phyloP scores from a whole-genome alignment of 2,113 vertebrate genomes.

The Motacilla alba region DNA sequence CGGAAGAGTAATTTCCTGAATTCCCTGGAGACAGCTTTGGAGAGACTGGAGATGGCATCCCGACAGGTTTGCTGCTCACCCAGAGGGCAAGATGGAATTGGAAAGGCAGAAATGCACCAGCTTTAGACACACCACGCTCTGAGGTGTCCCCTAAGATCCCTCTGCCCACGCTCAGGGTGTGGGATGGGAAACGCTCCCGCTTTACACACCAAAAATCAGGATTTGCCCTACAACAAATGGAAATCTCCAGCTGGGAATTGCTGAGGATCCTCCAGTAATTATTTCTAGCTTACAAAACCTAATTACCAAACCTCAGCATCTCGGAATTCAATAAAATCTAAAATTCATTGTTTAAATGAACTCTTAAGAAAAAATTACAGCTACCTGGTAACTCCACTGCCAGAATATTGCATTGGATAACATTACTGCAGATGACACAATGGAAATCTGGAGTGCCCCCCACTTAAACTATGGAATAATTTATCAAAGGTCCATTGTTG shows the following conservation, averaged over 20 bases:
- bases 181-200: not conserved
- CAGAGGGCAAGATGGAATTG: not conserved
- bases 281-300: not conserved
- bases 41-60: constrained; percentile 97
- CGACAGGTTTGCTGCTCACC: constrained; percentile 84
- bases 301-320: not conserved
- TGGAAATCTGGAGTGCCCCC: not conserved
- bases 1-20: constrained; percentile 87
- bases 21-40: constrained; percentile 96
- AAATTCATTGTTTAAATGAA: not conserved
- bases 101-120: not conserved
- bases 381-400: not conserved
- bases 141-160: not conserved
- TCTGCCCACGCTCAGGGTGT: not conserved
- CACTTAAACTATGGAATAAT: not conserved
- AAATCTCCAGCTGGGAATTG: rapidly evolving
- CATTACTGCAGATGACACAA: not conserved
- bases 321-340: not conserved
- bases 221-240: not conserved
- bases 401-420: not conserved
- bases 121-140: not conserved
- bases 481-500: not conserved
- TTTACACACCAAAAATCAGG: not conserved
- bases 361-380: not conserved
- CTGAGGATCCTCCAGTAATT: not conserved